Percentiles rank a stretch among this genome's conserved stretches.
Evolutionary conservation across 2,113 vertebrate genomes (phyloP).

Genomic region (Carettochelys insculpta): DNA sequence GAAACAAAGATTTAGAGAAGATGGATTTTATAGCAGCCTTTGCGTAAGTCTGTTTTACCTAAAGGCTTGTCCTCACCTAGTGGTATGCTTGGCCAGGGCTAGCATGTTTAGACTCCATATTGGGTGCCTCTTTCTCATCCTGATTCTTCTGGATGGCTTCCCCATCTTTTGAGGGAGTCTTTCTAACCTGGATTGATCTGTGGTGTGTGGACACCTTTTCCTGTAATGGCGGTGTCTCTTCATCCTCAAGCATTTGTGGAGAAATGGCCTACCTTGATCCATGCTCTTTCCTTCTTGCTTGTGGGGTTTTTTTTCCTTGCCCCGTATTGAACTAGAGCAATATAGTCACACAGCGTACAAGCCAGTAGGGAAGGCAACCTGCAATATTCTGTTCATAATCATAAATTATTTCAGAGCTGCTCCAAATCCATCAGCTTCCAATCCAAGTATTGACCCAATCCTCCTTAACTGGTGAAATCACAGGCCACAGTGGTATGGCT

Average conservation of each 20-base stretch:
- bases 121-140: background rate
- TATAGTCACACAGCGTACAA: background rate
- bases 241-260: no score
- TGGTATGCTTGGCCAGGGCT: background rate
- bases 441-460: background rate
- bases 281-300: accelerated
- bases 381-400: background rate
- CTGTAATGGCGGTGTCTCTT: background rate
- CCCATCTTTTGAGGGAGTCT: background rate
- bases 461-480: background rate
- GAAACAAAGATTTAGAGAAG: background rate
- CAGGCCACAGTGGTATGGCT: background rate
- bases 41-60: background rate
- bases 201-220: accelerated
- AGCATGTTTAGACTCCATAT: background rate
- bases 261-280: background rate
- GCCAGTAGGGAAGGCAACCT: background rate
- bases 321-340: background rate
- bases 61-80: background rate
- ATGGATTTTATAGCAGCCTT: background rate
- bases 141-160: background rate
- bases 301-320: accelerated
- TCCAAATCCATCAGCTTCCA: background rate
- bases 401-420: background rate
- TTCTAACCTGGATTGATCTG: background rate